Base-by-base conservation (phyloP, 1,140 invertebrate species). In the Bombus waltoni region DNA sequence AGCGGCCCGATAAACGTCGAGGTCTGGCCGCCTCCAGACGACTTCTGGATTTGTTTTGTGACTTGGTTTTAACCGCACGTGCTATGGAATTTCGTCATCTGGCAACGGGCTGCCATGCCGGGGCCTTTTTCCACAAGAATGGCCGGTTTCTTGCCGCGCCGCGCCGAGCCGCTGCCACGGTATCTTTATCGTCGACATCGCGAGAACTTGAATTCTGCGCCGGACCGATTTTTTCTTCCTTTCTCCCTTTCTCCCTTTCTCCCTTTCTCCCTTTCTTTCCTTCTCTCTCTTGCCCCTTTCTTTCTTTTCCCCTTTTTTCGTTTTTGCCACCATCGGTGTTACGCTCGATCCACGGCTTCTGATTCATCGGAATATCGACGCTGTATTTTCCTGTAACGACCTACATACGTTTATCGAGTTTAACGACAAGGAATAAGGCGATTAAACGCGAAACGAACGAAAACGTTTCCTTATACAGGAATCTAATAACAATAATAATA, bases 1-100 rank as follows among this genome's bases (percentile, higher is more conserved):
- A 87, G 88, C 90, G 81, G 77, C 84, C 89, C 89, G 89, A 91
- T 91, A 91, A 91, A 91, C 90, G 90, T 81, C 86, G 86, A 85
- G 85, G 74, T 66, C 89, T 89, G 87, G 89, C 83, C 85, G 89
- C 89, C 83, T 88, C 89, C 89, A 88, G 89, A 90, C 89, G 89
- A 87, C 87, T 91, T 91, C 89, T 90, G 88, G 87, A 89, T 90
- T 90, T 90, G 89, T 90, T 90, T 90, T 90, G 89, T 90, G 89
- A 90, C 83, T 90, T 86, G 75, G 86, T 85, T 91, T 86, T 87
- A 91, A 90, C 89, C 86, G 86, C 89, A 90, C 91, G 90, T 90
- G 89, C 87, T 90, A 88, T 78, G 86, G 87, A 90, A 93, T 93
- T 93, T 93, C 93, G 92, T 94, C 93, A 94, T 94, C 93, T 93